Evolutionary conservation across 2,888 invertebrate species (phyloP).

Genomic region (Apamea sordens): DNA sequence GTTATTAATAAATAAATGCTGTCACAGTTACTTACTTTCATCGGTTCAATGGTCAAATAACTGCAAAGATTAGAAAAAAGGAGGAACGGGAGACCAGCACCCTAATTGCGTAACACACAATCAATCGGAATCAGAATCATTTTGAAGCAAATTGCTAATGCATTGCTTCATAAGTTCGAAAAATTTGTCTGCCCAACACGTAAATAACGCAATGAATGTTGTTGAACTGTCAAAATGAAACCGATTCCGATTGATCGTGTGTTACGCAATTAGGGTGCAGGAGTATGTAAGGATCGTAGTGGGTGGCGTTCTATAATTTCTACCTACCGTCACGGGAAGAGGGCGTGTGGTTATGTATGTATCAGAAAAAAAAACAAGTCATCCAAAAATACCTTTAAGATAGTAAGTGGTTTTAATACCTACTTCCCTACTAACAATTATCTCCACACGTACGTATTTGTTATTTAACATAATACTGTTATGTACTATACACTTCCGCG

Average conservation of each 20-base stretch:
- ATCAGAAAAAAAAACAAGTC: not conserved
- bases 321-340: not conserved
- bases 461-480: not conserved
- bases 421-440: not conserved
- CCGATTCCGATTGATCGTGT: too few relatives aligned
- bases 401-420: not conserved
- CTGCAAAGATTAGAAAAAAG: not conserved
- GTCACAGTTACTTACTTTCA: not conserved
- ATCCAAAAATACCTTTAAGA: not conserved
- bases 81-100: not conserved
- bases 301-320: not conserved
- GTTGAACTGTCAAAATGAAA: too few relatives aligned
- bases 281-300: not conserved
- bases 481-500: conserved; percentile 10
- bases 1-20: not conserved
- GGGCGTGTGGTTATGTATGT: not conserved
- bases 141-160: too few relatives aligned
- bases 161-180: too few relatives aligned
- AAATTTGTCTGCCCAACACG: too few relatives aligned
- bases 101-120: too few relatives aligned
- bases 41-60: not conserved
- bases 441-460: not conserved
- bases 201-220: too few relatives aligned
- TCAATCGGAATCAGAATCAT: too few relatives aligned
- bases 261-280: too few relatives aligned